Conservation (phyloP, 92 coral and sea anemone genomes). For the Zoanthus gigantus region DNA sequence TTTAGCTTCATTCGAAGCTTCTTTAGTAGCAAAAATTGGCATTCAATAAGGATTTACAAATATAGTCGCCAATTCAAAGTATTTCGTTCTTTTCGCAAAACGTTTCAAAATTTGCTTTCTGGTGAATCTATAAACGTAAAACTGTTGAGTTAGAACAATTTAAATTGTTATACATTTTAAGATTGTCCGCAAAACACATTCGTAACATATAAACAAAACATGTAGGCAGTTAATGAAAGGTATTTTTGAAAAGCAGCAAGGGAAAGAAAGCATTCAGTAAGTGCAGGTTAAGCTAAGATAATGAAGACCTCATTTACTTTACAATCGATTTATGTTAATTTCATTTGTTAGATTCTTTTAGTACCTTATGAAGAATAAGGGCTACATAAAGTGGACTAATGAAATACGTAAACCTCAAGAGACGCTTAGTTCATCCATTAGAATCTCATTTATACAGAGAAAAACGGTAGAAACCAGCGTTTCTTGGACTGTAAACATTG, state of each 20-base stretch:
- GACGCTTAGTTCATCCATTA: neutral
- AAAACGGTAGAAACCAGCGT: neutral
- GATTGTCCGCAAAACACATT: too few relatives aligned
- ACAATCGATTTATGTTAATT: slow-evolving; percentile 32
- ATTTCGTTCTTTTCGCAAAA: too few relatives aligned
- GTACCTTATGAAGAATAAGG: neutral
- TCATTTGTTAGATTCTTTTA: slow-evolving; percentile 25
- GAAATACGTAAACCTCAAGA: slow-evolving; percentile 3
- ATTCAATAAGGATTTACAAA: too few relatives aligned
- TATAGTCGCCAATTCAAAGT: too few relatives aligned
- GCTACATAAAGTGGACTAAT: neutral
- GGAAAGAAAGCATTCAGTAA: slow-evolving; percentile 6
- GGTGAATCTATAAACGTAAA: too few relatives aligned
- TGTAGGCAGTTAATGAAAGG: neutral
- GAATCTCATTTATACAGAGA: neutral
- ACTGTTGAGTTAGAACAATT: too few relatives aligned
- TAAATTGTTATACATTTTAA: too few relatives aligned
- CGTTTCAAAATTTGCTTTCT: too few relatives aligned
- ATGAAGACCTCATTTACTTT: slow-evolving; percentile 23
- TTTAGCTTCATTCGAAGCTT: too few relatives aligned
- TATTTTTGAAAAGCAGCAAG: slow-evolving; percentile 4
- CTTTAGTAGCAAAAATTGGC: too few relatives aligned
- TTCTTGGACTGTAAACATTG: slow-evolving; percentile 27
- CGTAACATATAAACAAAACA: neutral
- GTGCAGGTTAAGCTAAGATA: slow-evolving; percentile 19